These are phyloP conservation scores for Euzetes globulus DNA, from an alignment of 2,888 invertebrate genomes.

Conservation along the genomic window DNA sequence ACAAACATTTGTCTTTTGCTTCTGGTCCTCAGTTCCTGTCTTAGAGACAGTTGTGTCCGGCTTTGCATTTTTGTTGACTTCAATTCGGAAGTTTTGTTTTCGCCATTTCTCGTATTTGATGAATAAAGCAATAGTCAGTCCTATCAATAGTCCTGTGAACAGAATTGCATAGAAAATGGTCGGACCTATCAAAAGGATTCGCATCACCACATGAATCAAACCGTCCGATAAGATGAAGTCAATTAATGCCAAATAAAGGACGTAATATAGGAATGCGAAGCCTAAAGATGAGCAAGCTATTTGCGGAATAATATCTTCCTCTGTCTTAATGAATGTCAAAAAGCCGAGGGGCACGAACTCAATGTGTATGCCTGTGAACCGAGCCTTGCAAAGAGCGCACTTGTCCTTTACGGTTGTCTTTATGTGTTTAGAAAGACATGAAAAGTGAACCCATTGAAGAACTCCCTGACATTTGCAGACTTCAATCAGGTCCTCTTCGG, in stretches of 20 bases:
- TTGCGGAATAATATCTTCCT: background rate
- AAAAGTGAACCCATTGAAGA: background rate
- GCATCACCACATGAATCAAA: background rate
- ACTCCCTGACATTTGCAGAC: background rate
- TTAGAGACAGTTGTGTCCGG: too few species aligned
- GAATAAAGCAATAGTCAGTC: background rate
- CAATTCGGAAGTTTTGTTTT: background rate
- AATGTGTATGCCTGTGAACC: background rate
- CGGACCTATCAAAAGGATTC: constrained; percentile 11
- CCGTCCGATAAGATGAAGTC: background rate
- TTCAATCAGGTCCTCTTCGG: background rate
- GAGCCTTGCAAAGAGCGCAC: background rate
- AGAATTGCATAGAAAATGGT: background rate
- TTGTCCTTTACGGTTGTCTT: background rate
- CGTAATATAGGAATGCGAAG: constrained; percentile 9
- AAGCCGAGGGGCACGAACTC: too few species aligned
- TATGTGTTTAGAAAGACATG: background rate
- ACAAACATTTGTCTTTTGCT: too few species aligned
- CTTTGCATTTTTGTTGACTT: background rate
- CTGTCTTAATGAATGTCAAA: background rate
- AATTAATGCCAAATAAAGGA: background rate
- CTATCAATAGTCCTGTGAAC: background rate
- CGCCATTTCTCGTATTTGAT: background rate
- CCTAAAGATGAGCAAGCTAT: background rate
- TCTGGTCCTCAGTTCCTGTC: too few species aligned